phyloP scores from a whole-genome alignment of 2,113 vertebrate genomes.

The Spilogale gracilis region DNA sequence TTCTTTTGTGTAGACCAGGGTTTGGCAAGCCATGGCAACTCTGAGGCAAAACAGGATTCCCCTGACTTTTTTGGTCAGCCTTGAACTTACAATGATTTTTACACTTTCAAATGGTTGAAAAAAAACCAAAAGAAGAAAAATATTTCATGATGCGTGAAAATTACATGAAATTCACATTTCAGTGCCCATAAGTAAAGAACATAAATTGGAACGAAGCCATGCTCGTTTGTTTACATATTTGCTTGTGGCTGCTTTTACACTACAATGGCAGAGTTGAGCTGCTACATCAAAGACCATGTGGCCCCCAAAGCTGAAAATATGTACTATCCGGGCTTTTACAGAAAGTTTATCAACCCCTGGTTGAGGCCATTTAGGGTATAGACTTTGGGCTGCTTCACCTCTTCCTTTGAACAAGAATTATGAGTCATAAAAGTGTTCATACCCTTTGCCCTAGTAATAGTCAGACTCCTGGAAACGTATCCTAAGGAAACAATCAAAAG shows the following conservation, averaged over 20 bases:
- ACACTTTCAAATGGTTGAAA: not conserved
- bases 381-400: not conserved
- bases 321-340: not conserved
- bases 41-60: not conserved
- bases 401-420: slow-evolving; percentile 58
- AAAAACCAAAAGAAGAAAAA: slow-evolving; percentile 7
- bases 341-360: not conserved
- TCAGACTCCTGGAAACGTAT: slow-evolving; percentile 45
- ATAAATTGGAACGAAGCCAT: not conserved
- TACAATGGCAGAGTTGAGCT: not conserved
- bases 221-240: not conserved
- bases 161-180: not conserved
- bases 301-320: not conserved
- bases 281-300: not conserved
- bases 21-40: not conserved
- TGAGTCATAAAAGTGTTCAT: slow-evolving; percentile 55
- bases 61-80: not conserved
- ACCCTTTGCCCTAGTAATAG: slow-evolving; percentile 55
- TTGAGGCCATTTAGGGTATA: not conserved
- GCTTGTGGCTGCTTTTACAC: not conserved
- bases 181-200: not conserved
- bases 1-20: not conserved
- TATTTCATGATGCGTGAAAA: not conserved
- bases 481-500: slow-evolving; percentile 52
- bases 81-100: not conserved